Conservation (phyloP, 2,888 invertebrate species). For the Acleris sparsana region DNA sequence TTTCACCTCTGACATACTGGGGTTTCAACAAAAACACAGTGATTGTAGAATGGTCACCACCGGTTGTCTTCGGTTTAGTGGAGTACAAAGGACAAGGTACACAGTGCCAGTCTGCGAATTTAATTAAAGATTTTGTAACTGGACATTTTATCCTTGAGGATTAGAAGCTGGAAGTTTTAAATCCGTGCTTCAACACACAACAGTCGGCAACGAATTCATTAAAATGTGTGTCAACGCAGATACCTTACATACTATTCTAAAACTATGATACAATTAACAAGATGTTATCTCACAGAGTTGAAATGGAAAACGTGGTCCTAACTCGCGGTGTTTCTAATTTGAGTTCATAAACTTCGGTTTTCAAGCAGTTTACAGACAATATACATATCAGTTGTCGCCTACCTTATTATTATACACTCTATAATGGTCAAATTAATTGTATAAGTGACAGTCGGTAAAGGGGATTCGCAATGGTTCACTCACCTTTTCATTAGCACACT, state of each 20-base stretch:
- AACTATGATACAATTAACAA: slow-evolving; percentile 5
- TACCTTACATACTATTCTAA: not conserved
- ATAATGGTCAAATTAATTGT: not conserved
- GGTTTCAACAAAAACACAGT: too few relatives aligned
- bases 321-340: not conserved
- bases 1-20: too few relatives aligned
- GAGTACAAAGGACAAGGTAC: too few relatives aligned
- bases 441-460: not conserved
- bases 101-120: too few relatives aligned
- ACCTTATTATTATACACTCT: not conserved
- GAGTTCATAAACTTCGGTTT: not conserved
- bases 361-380: not conserved
- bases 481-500: not conserved
- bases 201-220: too few relatives aligned
- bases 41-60: too few relatives aligned
- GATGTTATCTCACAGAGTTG: not conserved
- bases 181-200: too few relatives aligned
- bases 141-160: too few relatives aligned
- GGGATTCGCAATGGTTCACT: not conserved
- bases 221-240: too few relatives aligned
- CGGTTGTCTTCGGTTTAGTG: too few relatives aligned
- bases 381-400: not conserved
- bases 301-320: not conserved
- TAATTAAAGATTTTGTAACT: too few relatives aligned
- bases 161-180: too few relatives aligned